Percentiles rank a stretch among this genome's conserved stretches.
Conservation (phyloP, 1,140 invertebrate species). For the Papilio glaucus region DNA sequence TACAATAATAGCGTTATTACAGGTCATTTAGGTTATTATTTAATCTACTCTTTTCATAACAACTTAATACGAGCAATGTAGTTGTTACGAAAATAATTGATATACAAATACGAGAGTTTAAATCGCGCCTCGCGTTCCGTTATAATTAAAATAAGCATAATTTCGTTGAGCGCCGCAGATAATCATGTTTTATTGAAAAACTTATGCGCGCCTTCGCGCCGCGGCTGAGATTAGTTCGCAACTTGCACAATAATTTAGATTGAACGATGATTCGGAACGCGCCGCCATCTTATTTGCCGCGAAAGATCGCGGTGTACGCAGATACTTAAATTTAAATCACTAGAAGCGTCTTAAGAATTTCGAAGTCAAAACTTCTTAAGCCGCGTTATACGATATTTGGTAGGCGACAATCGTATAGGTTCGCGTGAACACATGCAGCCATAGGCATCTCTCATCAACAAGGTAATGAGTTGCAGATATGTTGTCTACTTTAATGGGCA, state of each 20-base stretch:
- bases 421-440: too few relatives aligned
- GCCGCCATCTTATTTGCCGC: constrained; percentile 42
- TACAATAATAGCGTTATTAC: too few relatives aligned
- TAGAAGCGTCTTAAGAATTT: constrained; percentile 14
- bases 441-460: too few relatives aligned
- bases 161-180: constrained; percentile 49
- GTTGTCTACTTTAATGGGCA: too few relatives aligned
- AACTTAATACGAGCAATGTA: too few relatives aligned
- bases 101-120: too few relatives aligned
- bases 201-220: constrained; percentile 50
- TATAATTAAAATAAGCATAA: constrained; percentile 43
- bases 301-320: constrained; percentile 45
- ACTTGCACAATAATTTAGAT: constrained; percentile 79
- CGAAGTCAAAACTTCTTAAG: too few relatives aligned
- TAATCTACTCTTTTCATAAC: too few relatives aligned
- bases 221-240: constrained; percentile 72
- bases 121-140: background rate
- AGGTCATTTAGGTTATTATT: too few relatives aligned
- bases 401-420: background rate
- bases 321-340: constrained; percentile 33
- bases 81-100: too few relatives aligned
- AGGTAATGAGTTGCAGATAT: too few relatives aligned
- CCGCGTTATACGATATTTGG: too few relatives aligned
- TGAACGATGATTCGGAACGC: constrained; percentile 64
- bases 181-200: constrained; percentile 79